Percentiles rank a stretch among this genome's conserved stretches.
These are phyloP conservation scores for Romanogobio albipinnatus DNA, from an alignment of 2,113 vertebrate genomes.

Conservation along the genomic window DNA sequence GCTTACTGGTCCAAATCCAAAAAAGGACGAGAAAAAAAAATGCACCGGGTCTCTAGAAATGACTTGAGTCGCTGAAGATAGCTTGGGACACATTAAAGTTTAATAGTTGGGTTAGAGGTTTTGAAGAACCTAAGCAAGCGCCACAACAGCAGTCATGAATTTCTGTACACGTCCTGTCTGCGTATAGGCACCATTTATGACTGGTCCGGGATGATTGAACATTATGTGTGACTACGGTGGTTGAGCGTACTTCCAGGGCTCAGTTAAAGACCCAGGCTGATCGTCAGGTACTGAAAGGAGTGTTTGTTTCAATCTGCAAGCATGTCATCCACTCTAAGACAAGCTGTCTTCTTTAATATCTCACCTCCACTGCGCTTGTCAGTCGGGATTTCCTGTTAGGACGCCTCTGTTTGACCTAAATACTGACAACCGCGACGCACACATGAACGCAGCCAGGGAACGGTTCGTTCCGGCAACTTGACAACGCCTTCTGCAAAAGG, in stretches of 20 bases:
- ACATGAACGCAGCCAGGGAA: conserved; percentile 7
- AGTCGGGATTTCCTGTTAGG: conserved; percentile 60
- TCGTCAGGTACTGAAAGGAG: conserved; percentile 51
- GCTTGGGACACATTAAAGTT: background rate
- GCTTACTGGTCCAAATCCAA: background rate
- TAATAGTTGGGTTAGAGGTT: background rate
- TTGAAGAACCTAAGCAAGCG: background rate
- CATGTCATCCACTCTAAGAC: conserved; percentile 59
- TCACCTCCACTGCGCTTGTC: conserved; percentile 56
- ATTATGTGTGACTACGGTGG: background rate
- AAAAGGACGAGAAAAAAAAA: background rate
- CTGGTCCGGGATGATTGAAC: background rate
- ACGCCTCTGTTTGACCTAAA: conserved; percentile 58
- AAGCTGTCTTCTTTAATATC: conserved; percentile 63
- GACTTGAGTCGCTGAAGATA: background rate
- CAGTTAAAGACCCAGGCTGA: conserved; percentile 45
- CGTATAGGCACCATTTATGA: background rate
- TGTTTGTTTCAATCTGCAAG: conserved; percentile 60
- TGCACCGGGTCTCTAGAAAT: background rate
- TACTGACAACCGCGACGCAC: conserved; percentile 52
- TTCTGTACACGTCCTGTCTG: background rate
- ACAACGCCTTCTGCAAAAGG: background rate
- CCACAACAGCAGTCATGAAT: background rate
- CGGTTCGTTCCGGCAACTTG: conserved; percentile 12
- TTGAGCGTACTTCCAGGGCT: background rate